A percentile compares a stretch with the other conserved stretches of the same genome.
Evolutionary conservation across 1,140 invertebrate species (phyloP).

Genomic region (Mizuhopecten yessoensis): DNA sequence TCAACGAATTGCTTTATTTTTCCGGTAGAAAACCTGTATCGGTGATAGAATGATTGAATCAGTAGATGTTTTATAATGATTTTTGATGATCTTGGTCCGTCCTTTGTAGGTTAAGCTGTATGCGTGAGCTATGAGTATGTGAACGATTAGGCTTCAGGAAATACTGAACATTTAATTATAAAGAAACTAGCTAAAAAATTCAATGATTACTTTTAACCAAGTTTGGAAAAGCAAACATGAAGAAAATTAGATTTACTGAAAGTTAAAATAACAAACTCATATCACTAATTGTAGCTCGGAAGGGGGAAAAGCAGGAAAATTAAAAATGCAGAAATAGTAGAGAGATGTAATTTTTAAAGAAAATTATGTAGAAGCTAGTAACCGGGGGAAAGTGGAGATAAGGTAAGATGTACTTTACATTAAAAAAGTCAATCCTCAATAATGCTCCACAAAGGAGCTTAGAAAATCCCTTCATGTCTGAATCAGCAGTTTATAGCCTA

Average conservation of each 20-base stretch:
- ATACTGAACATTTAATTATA: no score
- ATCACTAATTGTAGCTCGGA: background rate
- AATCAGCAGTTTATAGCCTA: background rate
- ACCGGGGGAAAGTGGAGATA: no score
- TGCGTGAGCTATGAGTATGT: no score
- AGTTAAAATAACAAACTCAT: background rate
- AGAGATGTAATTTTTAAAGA: no score
- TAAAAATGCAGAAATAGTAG: background rate
- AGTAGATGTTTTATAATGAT: no score
- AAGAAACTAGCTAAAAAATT: background rate
- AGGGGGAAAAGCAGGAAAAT: background rate
- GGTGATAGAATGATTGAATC: no score
- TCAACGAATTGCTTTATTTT: background rate
- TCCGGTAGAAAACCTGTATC: background rate
- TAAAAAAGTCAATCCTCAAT: background rate
- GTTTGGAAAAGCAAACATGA: background rate
- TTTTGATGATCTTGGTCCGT: no score
- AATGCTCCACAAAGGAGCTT: background rate
- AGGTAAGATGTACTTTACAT: no score
- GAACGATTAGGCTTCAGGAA: no score
- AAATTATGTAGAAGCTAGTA: no score
- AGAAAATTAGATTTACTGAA: slow-evolving; percentile 28
- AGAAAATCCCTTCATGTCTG: background rate
- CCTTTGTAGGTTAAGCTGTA: no score
- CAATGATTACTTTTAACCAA: background rate